Evolutionary conservation across 2,797 vertebrate genomes (phyloP), one percentile per base, ranked within the genome.

Genomic region (Pyrocephalus nanus): DNA sequence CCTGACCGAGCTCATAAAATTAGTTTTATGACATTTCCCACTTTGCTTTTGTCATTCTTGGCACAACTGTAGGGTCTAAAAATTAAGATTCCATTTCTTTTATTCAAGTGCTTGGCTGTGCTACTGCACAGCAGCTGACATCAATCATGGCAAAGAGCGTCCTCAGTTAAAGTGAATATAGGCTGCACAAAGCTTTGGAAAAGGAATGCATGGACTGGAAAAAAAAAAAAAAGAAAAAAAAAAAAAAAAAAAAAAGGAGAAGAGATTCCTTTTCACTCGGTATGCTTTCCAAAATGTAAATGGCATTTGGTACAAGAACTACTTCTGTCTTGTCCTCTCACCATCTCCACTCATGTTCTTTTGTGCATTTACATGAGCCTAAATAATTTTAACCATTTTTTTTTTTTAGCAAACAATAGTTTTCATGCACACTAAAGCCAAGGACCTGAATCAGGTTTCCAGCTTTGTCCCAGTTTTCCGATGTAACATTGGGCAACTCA

Each of bases 81-180:
- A 97, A 70, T 95, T 89, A 92, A 96, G 92, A 97, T 97, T 97
- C 97, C 93, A 89, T 97, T 98, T 96, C 93, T 96, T 97, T 95
- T 97, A 96, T 97, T 60, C 87, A 93, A 92, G 85, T 64, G 89
- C 91, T 97, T 97, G 97, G 97, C 97, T 34, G 57, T 34, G 78
- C 75, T 95, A 85, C 91, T 2, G 34, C 87, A 58, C 95, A 95
- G 95, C 97, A 98, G 97, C 97, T 98, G 98, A 96, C 95, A 97
- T 95, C 93, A 96, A 97, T 97, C 97, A 97, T 15, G 34, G 92
- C 92, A 95, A 87, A 96, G 93, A 90, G 90, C 21, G 36, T 95
- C 88, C 90, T 86, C 67, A 64, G 58, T 60, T 90, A 73, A 85
- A 61, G 92, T 34, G 90, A 82, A 81, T 79, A 94, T 72, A 90